These are phyloP conservation scores for Ceraclea dissimilis DNA, from an alignment of 2,888 invertebrate species.

Conservation along the genomic window DNA sequence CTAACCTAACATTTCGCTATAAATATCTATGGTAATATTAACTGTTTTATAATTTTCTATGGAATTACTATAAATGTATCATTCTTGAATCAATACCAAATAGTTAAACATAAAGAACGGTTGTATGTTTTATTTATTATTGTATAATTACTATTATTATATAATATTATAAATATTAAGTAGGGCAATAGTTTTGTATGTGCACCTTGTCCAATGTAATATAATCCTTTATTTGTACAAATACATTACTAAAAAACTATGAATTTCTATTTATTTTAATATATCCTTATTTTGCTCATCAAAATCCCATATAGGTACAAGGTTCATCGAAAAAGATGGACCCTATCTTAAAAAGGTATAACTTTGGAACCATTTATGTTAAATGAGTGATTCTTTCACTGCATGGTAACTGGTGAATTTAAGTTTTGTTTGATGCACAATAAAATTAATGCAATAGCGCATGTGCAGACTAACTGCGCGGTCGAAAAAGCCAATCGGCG, in stretches of 20 bases:
- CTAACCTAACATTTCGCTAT: too few species aligned
- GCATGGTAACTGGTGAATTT: too few species aligned
- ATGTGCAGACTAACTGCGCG: too few species aligned
- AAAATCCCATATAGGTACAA: too few species aligned
- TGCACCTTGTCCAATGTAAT: conserved; percentile 48
- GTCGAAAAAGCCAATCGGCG: too few species aligned
- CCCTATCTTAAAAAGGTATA: too few species aligned
- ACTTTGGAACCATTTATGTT: too few species aligned
- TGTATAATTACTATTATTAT: not conserved
- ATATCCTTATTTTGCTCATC: not conserved
- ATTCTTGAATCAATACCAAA: not conserved
- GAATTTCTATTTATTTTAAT: not conserved
- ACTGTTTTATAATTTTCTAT: not conserved
- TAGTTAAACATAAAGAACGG: not conserved
- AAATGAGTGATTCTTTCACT: too few species aligned
- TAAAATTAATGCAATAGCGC: too few species aligned
- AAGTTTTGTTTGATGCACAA: too few species aligned
- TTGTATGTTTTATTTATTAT: conserved; percentile 12
- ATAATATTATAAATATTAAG: not conserved
- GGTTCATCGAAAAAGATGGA: too few species aligned
- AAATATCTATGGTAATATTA: too few species aligned
- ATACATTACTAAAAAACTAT: conserved; percentile 27
- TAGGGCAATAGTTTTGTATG: conserved; percentile 51
- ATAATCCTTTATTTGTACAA: conserved; percentile 54
- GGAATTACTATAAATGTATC: not conserved